Conservation (phyloP, 2,113 vertebrate genomes). For the Ancistrus triradiatus region DNA sequence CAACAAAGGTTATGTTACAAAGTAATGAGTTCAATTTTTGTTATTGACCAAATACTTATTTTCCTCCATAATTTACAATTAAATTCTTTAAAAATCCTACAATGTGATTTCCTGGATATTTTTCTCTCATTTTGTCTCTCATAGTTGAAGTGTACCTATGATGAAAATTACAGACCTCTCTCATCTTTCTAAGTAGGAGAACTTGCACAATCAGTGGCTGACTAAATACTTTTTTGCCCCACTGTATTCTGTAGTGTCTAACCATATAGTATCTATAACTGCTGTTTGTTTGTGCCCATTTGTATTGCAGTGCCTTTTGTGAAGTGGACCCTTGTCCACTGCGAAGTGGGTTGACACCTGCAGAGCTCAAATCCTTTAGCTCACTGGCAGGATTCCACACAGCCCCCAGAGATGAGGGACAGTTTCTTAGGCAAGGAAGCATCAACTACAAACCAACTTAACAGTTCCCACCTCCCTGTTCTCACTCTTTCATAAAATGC, state of each 20-base stretch:
- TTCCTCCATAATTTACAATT: too few relatives aligned
- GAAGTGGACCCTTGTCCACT: slow-evolving; percentile 74
- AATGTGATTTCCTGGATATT: too few relatives aligned
- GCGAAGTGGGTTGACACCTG: slow-evolving; percentile 70
- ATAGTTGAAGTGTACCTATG: too few relatives aligned
- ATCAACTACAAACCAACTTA: slow-evolving; percentile 42
- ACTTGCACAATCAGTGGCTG: too few relatives aligned
- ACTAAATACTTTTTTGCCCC: too few relatives aligned
- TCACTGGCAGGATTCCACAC: slow-evolving; percentile 76
- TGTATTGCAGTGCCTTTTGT: slow-evolving; percentile 78
- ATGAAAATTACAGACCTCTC: too few relatives aligned
- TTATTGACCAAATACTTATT: too few relatives aligned
- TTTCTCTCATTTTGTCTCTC: too few relatives aligned
- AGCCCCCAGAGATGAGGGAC: slow-evolving; percentile 73
- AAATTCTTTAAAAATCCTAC: too few relatives aligned
- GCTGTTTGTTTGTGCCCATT: slow-evolving; percentile 64
- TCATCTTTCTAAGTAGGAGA: too few relatives aligned
- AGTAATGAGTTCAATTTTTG: too few relatives aligned
- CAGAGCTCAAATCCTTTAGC: slow-evolving; percentile 77
- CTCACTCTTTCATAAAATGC: neutral
- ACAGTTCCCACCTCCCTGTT: slow-evolving; percentile 13
- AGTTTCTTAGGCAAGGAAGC: slow-evolving; percentile 78
- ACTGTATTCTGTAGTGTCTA: neutral
- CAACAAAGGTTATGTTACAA: too few relatives aligned
- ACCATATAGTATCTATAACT: slow-evolving; percentile 32